Conservation (phyloP, 2,888 invertebrate species). For the Acronicta leporina region DNA sequence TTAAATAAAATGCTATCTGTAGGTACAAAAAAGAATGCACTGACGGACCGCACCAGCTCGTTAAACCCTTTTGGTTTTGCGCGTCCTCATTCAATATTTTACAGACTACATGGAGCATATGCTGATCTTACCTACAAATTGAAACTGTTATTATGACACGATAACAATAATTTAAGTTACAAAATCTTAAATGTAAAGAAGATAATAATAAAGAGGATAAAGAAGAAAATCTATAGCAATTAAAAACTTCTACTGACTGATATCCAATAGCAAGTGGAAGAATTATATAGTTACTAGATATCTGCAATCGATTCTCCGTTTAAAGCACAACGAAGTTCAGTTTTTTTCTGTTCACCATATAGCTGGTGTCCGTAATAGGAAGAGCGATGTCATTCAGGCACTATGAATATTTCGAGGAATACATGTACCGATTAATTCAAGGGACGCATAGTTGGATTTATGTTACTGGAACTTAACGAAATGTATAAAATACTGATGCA, state of each 20-base stretch:
- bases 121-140: slow-evolving; percentile 3
- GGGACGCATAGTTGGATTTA: slow-evolving; percentile 47
- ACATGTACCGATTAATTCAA: slow-evolving; percentile 46
- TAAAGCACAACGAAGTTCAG: slow-evolving; percentile 38
- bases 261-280: slow-evolving; percentile 2
- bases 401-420: slow-evolving; percentile 54
- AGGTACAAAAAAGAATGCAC: slow-evolving; percentile 64
- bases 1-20: slow-evolving; percentile 72
- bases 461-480: slow-evolving; percentile 48
- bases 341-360: slow-evolving; percentile 36
- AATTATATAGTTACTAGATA: slow-evolving; percentile 11
- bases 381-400: slow-evolving; percentile 32
- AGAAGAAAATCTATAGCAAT: background rate
- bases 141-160: background rate
- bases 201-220: too few species aligned
- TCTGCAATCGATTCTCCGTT: slow-evolving; percentile 41
- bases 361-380: slow-evolving; percentile 43
- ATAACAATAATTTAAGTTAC: background rate
- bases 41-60: slow-evolving; percentile 65
- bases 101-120: background rate
- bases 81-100: slow-evolving; percentile 54
- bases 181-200: too few species aligned
- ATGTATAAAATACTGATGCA: slow-evolving; percentile 53
- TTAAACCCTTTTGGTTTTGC: slow-evolving; percentile 57
- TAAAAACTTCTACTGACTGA: slow-evolving; percentile 2